Evolutionary conservation across 2,888 invertebrate genomes (phyloP).

Genomic region (Timandra comae): DNA sequence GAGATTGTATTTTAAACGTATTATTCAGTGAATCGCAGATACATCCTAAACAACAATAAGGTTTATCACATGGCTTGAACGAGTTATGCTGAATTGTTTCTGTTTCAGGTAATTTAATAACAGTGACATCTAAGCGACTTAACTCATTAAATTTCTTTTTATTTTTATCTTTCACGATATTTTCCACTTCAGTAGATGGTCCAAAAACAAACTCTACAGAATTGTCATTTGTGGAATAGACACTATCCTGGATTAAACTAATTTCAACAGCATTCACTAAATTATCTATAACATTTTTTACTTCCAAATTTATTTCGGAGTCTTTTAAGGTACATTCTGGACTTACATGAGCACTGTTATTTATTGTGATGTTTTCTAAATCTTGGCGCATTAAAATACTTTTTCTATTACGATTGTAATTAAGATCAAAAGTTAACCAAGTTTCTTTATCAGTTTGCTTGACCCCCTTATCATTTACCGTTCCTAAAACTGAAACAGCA

Average conservation of each 20-base stretch:
- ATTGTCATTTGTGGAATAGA: conserved; percentile 47
- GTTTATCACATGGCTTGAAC: conserved; percentile 60
- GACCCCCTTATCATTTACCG: conserved; percentile 28
- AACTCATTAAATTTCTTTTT: conserved; percentile 70
- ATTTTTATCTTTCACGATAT: conserved; percentile 42
- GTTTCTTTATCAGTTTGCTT: conserved; percentile 32
- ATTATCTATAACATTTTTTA: conserved; percentile 64
- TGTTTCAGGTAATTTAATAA: conserved; percentile 70
- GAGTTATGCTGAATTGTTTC: conserved; percentile 13
- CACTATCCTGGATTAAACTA: conserved; percentile 72
- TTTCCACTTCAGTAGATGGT: no score
- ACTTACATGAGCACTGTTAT: not conserved
- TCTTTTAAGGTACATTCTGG: not conserved
- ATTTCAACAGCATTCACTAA: conserved; percentile 79
- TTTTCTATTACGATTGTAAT: conserved; percentile 76
- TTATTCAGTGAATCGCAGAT: conserved; percentile 78
- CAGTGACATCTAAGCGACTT: conserved; percentile 79
- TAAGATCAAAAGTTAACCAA: conserved; percentile 73
- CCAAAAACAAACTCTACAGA: no score
- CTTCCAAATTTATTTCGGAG: conserved; percentile 24
- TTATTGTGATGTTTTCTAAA: conserved; percentile 9
- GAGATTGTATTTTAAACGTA: conserved; percentile 60
- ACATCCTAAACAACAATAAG: conserved; percentile 80
- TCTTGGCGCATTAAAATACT: conserved; percentile 70
- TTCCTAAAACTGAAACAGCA: conserved; percentile 69